Percentiles rank a stretch among this genome's conserved stretches.
Evolutionary conservation across 2,888 invertebrate species (phyloP).

Genomic region (Drosophila meridiana): DNA sequence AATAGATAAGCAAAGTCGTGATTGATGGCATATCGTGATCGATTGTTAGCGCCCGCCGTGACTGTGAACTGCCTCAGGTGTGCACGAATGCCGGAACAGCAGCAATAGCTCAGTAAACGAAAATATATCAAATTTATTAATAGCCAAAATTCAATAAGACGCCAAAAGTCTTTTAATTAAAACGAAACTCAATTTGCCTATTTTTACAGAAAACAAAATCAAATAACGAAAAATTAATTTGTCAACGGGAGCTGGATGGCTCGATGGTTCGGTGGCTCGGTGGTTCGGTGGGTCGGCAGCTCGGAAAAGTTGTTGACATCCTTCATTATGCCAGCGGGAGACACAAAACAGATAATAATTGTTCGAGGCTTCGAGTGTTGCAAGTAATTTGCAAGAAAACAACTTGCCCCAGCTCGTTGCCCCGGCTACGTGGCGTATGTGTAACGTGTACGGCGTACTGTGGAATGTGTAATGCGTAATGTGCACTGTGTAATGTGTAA

Average conservation of each 20-base stretch:
- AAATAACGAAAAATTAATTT: constrained; percentile 16
- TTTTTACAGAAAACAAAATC: constrained; percentile 13
- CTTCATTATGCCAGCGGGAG: constrained; percentile 8
- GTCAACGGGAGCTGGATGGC: not conserved
- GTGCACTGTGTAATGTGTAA: constrained; percentile 27
- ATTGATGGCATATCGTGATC: constrained; percentile 30
- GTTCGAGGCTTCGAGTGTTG: constrained; percentile 47
- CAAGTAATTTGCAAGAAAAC: constrained; percentile 50
- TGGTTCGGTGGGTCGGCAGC: not conserved
- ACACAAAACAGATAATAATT: constrained; percentile 49
- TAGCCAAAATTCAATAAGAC: constrained; percentile 14
- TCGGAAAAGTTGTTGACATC: constrained; percentile 28
- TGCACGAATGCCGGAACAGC: not conserved
- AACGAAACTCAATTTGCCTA: constrained; percentile 13
- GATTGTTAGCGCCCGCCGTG: constrained; percentile 10
- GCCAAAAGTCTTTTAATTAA: constrained; percentile 26
- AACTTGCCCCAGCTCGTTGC: constrained; percentile 31
- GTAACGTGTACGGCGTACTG: constrained; percentile 22
- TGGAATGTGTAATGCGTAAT: not conserved
- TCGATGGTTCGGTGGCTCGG: no score
- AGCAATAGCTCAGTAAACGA: not conserved
- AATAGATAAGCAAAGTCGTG: constrained; percentile 13
- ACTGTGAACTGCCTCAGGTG: not conserved
- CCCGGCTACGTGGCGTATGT: constrained; percentile 49
- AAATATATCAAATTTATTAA: constrained; percentile 1